A percentile compares a stretch with the other conserved stretches of the same genome.
Evolutionary conservation across 2,113 vertebrate species (phyloP).

Genomic region (Malurus elegans): DNA sequence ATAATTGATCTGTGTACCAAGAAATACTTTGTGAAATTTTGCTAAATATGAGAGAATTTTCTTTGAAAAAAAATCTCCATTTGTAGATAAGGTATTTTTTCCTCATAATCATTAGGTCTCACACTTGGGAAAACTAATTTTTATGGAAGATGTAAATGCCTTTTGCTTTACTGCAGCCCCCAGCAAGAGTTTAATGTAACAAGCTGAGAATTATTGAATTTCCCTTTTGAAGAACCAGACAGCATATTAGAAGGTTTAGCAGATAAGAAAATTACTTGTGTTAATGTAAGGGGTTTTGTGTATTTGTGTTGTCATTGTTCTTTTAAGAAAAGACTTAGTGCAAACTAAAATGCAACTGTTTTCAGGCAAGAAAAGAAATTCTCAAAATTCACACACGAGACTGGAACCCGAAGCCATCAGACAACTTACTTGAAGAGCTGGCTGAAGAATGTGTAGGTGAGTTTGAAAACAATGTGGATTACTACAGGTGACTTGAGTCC

Average conservation of each 20-base stretch:
- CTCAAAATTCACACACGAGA: constrained; percentile 88
- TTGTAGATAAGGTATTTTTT: neutral
- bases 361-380: constrained; percentile 89
- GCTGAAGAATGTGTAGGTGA: constrained; percentile 90
- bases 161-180: neutral
- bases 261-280: neutral
- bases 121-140: neutral
- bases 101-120: neutral
- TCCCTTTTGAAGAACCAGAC: constrained; percentile 37
- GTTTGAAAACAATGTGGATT: neutral
- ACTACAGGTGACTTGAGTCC: neutral
- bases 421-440: constrained; percentile 83
- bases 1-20: neutral
- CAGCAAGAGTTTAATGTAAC: neutral
- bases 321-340: neutral
- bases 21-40: neutral
- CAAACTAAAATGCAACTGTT: neutral
- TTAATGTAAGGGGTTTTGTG: neutral
- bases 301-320: neutral
- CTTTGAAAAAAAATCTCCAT: neutral
- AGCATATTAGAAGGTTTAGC: neutral
- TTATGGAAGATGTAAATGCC: neutral
- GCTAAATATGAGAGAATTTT: neutral
- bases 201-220: neutral
- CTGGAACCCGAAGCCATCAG: constrained; percentile 82